Percentiles rank a stretch among this genome's conserved stretches.
Conservation (phyloP, 92 coral and sea anemone genomes). For the Palythoa heliodiscus region DNA sequence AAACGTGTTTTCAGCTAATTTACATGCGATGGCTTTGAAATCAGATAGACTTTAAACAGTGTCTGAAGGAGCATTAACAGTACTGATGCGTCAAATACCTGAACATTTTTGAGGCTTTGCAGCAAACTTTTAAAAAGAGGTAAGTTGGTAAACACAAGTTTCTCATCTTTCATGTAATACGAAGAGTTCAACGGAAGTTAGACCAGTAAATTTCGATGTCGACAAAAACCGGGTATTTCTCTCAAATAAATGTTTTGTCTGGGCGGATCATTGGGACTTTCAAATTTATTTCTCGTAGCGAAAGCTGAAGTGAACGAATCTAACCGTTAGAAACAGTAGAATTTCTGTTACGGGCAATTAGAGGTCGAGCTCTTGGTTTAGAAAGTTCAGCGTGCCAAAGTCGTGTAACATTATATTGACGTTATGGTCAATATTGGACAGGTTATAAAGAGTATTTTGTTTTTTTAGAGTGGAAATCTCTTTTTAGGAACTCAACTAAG, state of each 20-base stretch:
- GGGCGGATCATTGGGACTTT: neutral
- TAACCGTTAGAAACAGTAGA: neutral
- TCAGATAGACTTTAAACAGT: constrained; percentile 5
- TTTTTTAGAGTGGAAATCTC: neutral
- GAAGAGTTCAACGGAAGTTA: constrained; percentile 19
- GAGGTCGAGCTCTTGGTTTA: neutral
- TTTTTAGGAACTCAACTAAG: neutral
- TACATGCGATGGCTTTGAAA: constrained; percentile 21
- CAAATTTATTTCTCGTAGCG: neutral
- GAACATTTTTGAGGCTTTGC: neutral
- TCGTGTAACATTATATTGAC: constrained; percentile 11
- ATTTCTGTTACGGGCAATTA: neutral
- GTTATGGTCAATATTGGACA: neutral
- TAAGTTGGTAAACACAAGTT: constrained; percentile 7
- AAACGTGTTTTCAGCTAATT: constrained; percentile 32
- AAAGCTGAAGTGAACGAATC: neutral
- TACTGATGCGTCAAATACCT: neutral
- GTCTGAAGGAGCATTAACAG: neutral
- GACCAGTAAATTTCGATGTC: neutral
- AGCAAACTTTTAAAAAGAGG: neutral
- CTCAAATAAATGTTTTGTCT: neutral
- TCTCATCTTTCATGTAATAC: constrained; percentile 10
- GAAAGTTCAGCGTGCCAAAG: neutral
- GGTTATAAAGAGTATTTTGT: neutral
- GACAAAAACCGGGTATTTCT: neutral